A percentile compares a stretch with the other conserved stretches of the same genome.
Evolutionary conservation across 2,888 invertebrate species (phyloP).

Genomic region (Archaeoteleia sp.): DNA sequence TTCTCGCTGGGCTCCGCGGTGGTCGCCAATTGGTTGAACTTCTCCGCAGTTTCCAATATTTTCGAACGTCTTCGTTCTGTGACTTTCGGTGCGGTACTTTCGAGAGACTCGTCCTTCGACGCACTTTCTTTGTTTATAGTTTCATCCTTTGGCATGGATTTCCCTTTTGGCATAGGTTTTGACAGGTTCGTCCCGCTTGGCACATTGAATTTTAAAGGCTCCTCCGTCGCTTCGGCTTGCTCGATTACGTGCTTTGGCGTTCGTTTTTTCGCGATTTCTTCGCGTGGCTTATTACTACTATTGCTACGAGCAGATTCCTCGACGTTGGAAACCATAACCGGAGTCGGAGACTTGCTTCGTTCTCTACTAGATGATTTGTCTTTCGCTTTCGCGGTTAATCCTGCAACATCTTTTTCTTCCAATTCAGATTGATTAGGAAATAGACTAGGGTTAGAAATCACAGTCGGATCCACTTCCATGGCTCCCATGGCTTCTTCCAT

Average conservation of each 20-base stretch:
- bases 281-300: conserved; percentile 1
- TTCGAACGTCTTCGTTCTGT: conserved; percentile 81
- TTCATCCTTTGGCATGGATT: conserved; percentile 10
- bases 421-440: conserved; percentile 56
- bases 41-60: conserved; percentile 83
- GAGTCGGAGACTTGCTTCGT: conserved; percentile 71
- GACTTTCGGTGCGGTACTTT: conserved; percentile 71
- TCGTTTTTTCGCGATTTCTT: conserved; percentile 13
- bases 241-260: conserved; percentile 33
- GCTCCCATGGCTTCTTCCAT: conserved; percentile 64
- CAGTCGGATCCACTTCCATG: conserved; percentile 66
- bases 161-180: neutral
- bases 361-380: conserved; percentile 71
- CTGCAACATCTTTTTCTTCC: conserved; percentile 69
- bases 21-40: conserved; percentile 78
- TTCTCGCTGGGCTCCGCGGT: conserved; percentile 76
- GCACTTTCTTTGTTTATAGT: neutral
- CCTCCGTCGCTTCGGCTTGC: conserved; percentile 29
- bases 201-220: conserved; percentile 48
- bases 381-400: conserved; percentile 74
- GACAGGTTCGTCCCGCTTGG: conserved; percentile 20
- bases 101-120: conserved; percentile 5
- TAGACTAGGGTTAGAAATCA: conserved; percentile 30
- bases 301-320: neutral
- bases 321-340: conserved; percentile 47